phyloP scores from a whole-genome alignment of 1,140 invertebrate species.

The Carposina sasakii region DNA sequence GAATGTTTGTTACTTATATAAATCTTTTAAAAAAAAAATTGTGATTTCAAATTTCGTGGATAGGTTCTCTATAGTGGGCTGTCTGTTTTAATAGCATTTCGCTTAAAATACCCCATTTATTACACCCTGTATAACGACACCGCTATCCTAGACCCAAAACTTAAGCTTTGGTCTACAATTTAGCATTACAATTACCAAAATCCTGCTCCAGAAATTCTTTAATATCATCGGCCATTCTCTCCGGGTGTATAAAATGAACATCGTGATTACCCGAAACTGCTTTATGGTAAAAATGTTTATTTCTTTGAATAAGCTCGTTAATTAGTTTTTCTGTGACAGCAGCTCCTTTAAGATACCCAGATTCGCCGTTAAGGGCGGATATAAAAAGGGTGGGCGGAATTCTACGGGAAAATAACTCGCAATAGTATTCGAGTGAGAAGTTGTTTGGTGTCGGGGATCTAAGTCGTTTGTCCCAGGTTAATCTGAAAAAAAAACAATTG shows the following conservation, averaged over 20 bases:
- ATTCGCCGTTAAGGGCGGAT: not conserved
- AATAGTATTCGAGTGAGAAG: not conserved
- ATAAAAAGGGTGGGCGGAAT: not conserved
- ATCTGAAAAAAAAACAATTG: constrained; percentile 1
- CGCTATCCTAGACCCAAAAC: too few species aligned
- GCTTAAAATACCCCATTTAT: too few species aligned
- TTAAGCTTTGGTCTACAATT: too few species aligned
- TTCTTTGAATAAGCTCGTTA: not conserved
- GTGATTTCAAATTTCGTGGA: too few species aligned
- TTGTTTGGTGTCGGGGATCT: not conserved
- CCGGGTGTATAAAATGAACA: not conserved
- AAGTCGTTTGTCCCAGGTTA: constrained; percentile 1
- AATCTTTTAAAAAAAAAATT: too few species aligned
- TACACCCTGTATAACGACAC: too few species aligned
- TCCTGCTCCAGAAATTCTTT: not conserved
- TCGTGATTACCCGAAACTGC: not conserved
- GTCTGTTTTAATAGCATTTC: too few species aligned
- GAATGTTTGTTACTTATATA: too few species aligned
- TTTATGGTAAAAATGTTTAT: not conserved
- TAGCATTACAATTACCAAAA: too few species aligned
- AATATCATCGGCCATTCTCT: not conserved
- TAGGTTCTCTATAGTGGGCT: too few species aligned
- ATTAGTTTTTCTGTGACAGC: not conserved
- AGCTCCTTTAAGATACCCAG: not conserved
- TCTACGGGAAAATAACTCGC: not conserved